Evolutionary conservation across 2,888 invertebrate species (phyloP).

Genomic region (Epirrita christyi): DNA sequence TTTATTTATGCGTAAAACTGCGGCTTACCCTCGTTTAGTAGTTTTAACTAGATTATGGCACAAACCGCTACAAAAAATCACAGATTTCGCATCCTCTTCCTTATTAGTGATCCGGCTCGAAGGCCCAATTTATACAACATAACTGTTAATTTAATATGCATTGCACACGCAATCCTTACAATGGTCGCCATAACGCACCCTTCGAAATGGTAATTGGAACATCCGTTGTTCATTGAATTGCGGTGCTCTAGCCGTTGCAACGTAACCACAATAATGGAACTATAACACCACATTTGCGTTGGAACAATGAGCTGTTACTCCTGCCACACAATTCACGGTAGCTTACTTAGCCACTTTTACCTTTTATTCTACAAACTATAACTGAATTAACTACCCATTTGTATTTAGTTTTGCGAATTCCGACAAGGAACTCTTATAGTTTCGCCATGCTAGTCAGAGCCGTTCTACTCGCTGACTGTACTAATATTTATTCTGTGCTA

Average conservation of each 20-base stretch:
- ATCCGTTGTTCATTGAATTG: slow-evolving; percentile 51
- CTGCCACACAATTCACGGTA: slow-evolving; percentile 3
- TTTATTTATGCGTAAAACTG: too few relatives aligned
- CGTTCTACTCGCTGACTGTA: too few relatives aligned
- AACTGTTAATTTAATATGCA: slow-evolving; percentile 20
- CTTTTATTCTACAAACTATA: too few relatives aligned
- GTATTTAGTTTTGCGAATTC: too few relatives aligned
- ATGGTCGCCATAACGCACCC: slow-evolving; percentile 33
- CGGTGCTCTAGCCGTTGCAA: slow-evolving; percentile 29
- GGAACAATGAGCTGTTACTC: slow-evolving; percentile 26
- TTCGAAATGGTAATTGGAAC: slow-evolving; percentile 51
- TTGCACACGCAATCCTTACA: slow-evolving; percentile 12
- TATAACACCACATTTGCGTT: slow-evolving; percentile 6
- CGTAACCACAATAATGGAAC: slow-evolving; percentile 17
- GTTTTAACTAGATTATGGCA: too few relatives aligned
- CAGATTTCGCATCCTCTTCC: slow-evolving; percentile 12
- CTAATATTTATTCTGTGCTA: too few relatives aligned
- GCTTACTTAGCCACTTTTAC: background rate
- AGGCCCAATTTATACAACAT: slow-evolving; percentile 17
- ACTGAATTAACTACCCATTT: too few relatives aligned
- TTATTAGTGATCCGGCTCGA: slow-evolving; percentile 14
- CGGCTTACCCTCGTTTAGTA: background rate
- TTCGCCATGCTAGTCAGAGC: too few relatives aligned
- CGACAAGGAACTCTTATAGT: too few relatives aligned
- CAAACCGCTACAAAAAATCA: slow-evolving; percentile 8